A percentile compares a stretch with the other conserved stretches of the same genome.
Evolutionary conservation across 2,888 invertebrate genomes (phyloP).

Genomic region (Leptopterna dolabrata): DNA sequence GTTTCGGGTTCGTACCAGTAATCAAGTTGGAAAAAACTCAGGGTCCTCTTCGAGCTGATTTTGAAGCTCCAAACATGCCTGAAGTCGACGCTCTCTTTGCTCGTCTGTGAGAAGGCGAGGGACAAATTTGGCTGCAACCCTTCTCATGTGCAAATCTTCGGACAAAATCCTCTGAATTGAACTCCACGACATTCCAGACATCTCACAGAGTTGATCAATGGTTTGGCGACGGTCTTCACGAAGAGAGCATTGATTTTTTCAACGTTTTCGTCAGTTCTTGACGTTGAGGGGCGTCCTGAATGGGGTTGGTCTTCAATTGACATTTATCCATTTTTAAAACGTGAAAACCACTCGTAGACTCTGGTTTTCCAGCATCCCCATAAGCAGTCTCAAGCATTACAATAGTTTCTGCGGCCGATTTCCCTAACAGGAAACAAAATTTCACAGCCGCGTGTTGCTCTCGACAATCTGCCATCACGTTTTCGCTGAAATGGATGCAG

Average conservation of each 20-base stretch:
- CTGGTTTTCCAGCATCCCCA: slow-evolving; percentile 30
- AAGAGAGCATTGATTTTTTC: slow-evolving; percentile 45
- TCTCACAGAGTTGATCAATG: slow-evolving; percentile 44
- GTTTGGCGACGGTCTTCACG: slow-evolving; percentile 50
- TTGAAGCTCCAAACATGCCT: slow-evolving; percentile 40
- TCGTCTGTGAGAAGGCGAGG: slow-evolving; percentile 53
- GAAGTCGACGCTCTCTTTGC: slow-evolving; percentile 53
- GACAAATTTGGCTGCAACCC: slow-evolving; percentile 56
- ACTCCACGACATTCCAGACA: slow-evolving; percentile 56
- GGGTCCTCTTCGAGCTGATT: neutral
- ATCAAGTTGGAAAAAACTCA: neutral
- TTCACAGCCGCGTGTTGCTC: slow-evolving; percentile 9
- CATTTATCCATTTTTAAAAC: slow-evolving; percentile 49
- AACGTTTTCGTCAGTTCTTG: slow-evolving; percentile 52
- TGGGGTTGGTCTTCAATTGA: slow-evolving; percentile 56
- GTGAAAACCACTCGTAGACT: slow-evolving; percentile 22
- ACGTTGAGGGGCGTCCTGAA: slow-evolving; percentile 45
- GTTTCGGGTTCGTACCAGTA: no score
- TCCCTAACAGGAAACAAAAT: slow-evolving; percentile 1
- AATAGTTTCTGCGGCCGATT: no score
- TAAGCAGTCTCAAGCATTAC: no score
- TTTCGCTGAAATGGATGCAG: slow-evolving; percentile 33
- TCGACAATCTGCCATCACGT: neutral
- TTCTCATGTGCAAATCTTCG: no score
- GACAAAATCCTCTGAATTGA: slow-evolving; percentile 47